These are phyloP conservation scores for Zygothrica quintamaculata DNA, from an alignment of 2,888 invertebrate species.

Conservation along the genomic window DNA sequence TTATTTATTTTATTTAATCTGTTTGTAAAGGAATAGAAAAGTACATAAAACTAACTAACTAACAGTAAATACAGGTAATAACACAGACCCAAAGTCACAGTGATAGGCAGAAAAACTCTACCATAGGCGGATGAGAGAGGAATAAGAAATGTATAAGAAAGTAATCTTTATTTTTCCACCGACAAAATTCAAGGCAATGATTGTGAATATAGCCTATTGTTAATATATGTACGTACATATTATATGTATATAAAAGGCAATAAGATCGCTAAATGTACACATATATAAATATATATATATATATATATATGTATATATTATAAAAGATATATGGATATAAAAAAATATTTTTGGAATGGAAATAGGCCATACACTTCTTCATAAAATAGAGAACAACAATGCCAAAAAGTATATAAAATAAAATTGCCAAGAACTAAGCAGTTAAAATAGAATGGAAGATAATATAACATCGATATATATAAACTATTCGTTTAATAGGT, in stretches of 20 bases:
- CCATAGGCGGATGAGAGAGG: conserved; percentile 7
- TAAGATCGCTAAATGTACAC: conserved; percentile 53
- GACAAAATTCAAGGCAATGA: conserved; percentile 56
- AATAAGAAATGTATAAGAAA: conserved; percentile 19
- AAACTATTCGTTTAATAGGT: conserved; percentile 8
- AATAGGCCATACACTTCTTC: neutral
- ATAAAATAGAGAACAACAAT: conserved; percentile 24
- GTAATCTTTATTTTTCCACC: conserved; percentile 67
- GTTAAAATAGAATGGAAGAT: conserved; percentile 1
- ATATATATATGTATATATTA: too few relatives aligned
- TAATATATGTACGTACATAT: conserved; percentile 27
- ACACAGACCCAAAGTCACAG: conserved; percentile 5
- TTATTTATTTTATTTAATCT: neutral
- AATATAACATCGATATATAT: conserved; percentile 18
- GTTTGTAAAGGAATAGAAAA: too few relatives aligned
- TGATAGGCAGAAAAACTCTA: neutral
- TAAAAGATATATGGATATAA: conserved; percentile 4
- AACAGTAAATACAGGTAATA: conserved; percentile 7
- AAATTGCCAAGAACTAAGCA: conserved; percentile 37
- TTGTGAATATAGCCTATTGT: conserved; percentile 29
- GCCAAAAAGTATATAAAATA: conserved; percentile 2
- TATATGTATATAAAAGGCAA: conserved; percentile 44
- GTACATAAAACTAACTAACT: conserved; percentile 31
- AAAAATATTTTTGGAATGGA: conserved; percentile 9
- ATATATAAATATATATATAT: conserved; percentile 44